A percentile compares a stretch with the other conserved stretches of the same genome.
Conservation (phyloP, 1,140 invertebrate genomes). For the Apis florea region DNA sequence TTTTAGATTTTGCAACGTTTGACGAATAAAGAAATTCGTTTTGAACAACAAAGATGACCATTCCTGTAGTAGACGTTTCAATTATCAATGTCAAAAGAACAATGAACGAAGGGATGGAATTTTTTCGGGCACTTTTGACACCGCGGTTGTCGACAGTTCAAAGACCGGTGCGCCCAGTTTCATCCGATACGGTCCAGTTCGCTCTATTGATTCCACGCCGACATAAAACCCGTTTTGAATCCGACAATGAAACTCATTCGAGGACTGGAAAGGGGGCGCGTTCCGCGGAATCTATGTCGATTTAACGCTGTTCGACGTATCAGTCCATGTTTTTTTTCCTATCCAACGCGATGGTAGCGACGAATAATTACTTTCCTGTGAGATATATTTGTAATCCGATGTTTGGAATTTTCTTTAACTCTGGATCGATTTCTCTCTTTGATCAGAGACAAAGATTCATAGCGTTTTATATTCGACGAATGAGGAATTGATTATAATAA, state of each 20-base stretch:
- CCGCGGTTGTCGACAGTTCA: slow-evolving; percentile 51
- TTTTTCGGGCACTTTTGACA: slow-evolving; percentile 1
- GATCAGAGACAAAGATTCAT: too few species aligned
- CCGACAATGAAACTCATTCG: slow-evolving; percentile 56
- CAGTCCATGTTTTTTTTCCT: background rate
- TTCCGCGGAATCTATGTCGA: background rate
- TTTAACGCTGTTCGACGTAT: background rate
- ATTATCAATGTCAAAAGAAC: background rate
- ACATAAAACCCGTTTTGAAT: slow-evolving; percentile 59
- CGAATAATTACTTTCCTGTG: background rate
- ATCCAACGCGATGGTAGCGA: background rate
- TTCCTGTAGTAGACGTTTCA: background rate
- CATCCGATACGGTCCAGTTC: slow-evolving; percentile 19
- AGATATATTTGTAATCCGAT: too few species aligned
- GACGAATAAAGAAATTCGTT: background rate
- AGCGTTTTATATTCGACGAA: too few species aligned
- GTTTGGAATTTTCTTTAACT: too few species aligned
- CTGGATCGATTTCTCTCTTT: too few species aligned
- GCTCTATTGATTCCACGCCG: slow-evolving; percentile 50
- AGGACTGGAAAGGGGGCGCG: slow-evolving; percentile 28
- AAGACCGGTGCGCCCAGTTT: slow-evolving; percentile 43
- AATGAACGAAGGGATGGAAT: background rate
- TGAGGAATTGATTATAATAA: too few species aligned
- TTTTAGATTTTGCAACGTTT: background rate
- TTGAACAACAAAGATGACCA: too few species aligned